phyloP scores from a whole-genome alignment of 1,140 invertebrate genomes.

The Sogatella furcifera region DNA sequence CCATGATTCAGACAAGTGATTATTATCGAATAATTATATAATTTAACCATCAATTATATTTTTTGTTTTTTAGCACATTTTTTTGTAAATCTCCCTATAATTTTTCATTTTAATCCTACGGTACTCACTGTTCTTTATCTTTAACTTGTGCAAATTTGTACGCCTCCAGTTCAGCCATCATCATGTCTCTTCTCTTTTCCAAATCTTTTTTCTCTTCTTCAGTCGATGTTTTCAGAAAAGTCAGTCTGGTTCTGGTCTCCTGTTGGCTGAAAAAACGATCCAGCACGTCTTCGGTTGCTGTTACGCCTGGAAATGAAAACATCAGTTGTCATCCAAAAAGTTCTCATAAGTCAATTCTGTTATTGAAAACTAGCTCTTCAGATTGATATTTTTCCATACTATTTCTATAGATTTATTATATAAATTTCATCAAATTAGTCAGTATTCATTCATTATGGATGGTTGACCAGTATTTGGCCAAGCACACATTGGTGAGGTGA shows the following conservation, averaged over 20 bases:
- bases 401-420: too few relatives aligned
- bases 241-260: constrained; percentile 52
- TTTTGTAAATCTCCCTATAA: too few relatives aligned
- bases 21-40: too few relatives aligned
- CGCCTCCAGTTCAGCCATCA: constrained; percentile 57
- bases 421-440: too few relatives aligned
- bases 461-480: too few relatives aligned
- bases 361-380: neutral
- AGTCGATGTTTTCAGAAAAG: constrained; percentile 51
- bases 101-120: too few relatives aligned
- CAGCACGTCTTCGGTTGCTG: constrained; percentile 57
- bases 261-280: constrained; percentile 58
- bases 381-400: too few relatives aligned
- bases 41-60: neutral
- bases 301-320: constrained; percentile 42
- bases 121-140: constrained; percentile 64
- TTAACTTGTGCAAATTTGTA: constrained; percentile 68
- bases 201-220: constrained; percentile 60
- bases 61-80: neutral
- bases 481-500: too few relatives aligned
- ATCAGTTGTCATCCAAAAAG: neutral
- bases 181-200: constrained; percentile 51
- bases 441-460: too few relatives aligned
- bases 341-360: neutral
- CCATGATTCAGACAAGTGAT: too few relatives aligned